These are phyloP conservation scores for Brachionus calyciflorus DNA, from an alignment of 1,140 invertebrate species.

Conservation along the genomic window DNA sequence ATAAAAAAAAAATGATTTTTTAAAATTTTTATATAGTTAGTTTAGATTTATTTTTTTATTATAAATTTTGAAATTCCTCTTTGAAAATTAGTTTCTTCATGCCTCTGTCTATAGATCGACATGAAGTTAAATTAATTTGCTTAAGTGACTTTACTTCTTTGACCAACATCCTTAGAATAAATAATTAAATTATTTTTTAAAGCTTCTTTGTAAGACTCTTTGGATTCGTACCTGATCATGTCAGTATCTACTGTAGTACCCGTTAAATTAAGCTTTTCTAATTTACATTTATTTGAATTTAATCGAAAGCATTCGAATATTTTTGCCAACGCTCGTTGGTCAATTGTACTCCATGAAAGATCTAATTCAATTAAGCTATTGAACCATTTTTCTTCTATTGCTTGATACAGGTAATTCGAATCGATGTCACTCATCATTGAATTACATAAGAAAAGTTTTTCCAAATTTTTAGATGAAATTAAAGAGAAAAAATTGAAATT, in stretches of 20 bases:
- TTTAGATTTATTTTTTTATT: neutral
- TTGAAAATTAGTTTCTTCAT: neutral
- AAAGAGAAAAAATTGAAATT: conserved; percentile 36
- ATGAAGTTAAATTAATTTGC: conserved; percentile 39
- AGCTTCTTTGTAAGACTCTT: too few species aligned
- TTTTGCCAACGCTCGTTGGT: neutral
- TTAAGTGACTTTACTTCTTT: conserved; percentile 10
- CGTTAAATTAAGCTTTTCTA: conserved; percentile 7
- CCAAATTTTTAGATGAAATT: neutral
- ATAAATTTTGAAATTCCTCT: conserved; percentile 7
- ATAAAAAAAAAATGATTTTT: too few species aligned
- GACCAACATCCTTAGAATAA: conserved; percentile 3
- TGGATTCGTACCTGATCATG: conserved; percentile 17
- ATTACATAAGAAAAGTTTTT: neutral
- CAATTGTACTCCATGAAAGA: conserved; percentile 17
- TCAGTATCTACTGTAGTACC: conserved; percentile 30
- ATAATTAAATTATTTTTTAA: too few species aligned
- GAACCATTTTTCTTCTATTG: conserved; percentile 1
- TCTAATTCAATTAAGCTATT: conserved; percentile 2
- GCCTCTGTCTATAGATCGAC: conserved; percentile 23
- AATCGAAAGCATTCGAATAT: neutral
- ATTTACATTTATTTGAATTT: neutral
- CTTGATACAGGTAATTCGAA: neutral
- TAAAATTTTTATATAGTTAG: too few species aligned
- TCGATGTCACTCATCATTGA: conserved; percentile 9